These are phyloP conservation scores for Muscidifurax raptorellus DNA, from an alignment of 1,140 invertebrate genomes.

Conservation along the genomic window DNA sequence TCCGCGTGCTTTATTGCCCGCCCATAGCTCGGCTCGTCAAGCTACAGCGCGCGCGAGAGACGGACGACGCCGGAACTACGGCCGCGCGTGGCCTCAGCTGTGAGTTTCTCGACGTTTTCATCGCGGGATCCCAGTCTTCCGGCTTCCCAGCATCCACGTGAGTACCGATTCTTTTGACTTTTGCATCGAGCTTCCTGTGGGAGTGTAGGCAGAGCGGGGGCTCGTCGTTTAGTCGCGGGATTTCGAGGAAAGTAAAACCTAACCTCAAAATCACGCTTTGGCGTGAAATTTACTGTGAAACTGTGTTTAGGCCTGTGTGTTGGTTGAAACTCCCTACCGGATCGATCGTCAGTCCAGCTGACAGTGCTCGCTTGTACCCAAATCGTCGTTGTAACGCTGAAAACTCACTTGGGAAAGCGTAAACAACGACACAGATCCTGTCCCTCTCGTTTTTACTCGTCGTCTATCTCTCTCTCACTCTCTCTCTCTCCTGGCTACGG, in stretches of 20 bases:
- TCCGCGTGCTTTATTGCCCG: constrained; percentile 52
- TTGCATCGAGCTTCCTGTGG: neutral
- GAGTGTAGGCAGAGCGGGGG: constrained; percentile 27
- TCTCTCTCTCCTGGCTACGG: no score
- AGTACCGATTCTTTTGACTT: constrained; percentile 50
- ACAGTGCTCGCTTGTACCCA: no score
- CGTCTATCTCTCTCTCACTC: no score
- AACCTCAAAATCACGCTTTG: constrained; percentile 65
- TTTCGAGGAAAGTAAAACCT: constrained; percentile 47
- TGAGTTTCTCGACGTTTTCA: constrained; percentile 65
- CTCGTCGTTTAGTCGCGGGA: neutral
- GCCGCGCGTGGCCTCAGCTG: constrained; percentile 61
- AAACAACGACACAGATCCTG: neutral
- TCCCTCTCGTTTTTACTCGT: no score
- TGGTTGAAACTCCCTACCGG: neutral
- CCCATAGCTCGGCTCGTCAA: constrained; percentile 31
- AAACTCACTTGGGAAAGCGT: neutral
- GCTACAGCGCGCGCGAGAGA: constrained; percentile 7
- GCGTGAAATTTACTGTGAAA: neutral
- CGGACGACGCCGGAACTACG: constrained; percentile 64
- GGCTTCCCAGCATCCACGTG: constrained; percentile 24
- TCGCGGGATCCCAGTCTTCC: neutral
- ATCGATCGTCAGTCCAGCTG: neutral
- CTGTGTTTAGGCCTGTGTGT: no score
- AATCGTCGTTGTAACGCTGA: neutral